Base-by-base conservation (phyloP, 2,797 vertebrate genomes). In the Poeciliopsis turneri region DNA sequence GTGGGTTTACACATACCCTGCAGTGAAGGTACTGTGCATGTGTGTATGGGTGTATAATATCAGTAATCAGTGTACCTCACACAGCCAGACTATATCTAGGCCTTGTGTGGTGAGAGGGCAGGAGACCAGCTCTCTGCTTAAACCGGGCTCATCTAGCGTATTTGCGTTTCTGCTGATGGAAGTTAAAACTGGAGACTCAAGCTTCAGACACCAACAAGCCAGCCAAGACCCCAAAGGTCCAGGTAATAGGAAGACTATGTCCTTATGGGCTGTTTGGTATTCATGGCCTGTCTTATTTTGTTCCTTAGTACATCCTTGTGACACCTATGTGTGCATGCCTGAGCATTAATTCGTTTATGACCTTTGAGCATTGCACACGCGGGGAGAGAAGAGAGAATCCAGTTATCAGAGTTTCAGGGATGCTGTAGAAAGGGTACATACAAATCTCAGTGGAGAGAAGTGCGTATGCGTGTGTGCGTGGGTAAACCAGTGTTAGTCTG, bases 31-130 rank as follows among this genome's bases (percentile, higher is more conserved):
- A 90, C 87, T 74, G 80, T 84, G 88, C 88, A 87, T 86, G 83
- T 84, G 81, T 88, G 71, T 85, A 87, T 87, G 86, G 91, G 92
- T 91, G 88, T 86, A 84, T 90, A 92, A 93, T 95, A 94, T 95
- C 91, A 93, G 92, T 95, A 94, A 95, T 95, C 94, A 95, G 89
- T 95, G 94, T 95, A 95, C 94, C 94, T 95, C 93, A 94, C 94
- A 95, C 93, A 86, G 90, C 79, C 88, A 83, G 94, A 94, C 90
- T 95, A 95, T 96, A 94, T 95, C 94, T 95, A 94, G 91, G 90
- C 91, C 90, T 92, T 92, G 92, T 90, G 84, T 93, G 89, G 87
- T 83, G 84, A 86, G 83, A 92, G 85, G 78, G 85, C 77, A 87
- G 84, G 82, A 92, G 87, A 94, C 83, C 84, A 87, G 84, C 86